Conservation (phyloP, 2,113 vertebrate species). For the Sakesphorus luctuosus region DNA sequence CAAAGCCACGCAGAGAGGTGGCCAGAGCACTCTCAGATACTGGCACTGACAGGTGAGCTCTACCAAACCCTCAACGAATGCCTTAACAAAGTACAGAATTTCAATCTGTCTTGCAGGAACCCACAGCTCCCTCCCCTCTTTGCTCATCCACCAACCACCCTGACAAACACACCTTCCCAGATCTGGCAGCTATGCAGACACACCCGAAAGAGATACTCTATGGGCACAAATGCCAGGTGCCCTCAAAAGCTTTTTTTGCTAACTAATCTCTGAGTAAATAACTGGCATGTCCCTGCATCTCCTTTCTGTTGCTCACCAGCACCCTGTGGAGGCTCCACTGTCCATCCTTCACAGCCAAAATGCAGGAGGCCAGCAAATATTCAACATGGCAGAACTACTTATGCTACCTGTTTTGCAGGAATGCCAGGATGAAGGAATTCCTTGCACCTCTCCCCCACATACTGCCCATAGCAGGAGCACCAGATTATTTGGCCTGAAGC, state of each 20-base stretch:
- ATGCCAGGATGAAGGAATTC: background rate
- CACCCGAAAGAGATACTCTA: background rate
- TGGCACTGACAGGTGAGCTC: background rate
- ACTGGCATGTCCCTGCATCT: background rate
- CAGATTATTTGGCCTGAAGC: background rate
- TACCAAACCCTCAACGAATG: background rate
- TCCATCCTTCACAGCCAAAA: background rate
- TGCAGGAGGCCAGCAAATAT: background rate
- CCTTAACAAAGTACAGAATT: background rate
- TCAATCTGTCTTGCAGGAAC: background rate
- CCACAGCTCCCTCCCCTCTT: background rate
- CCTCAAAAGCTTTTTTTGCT: background rate
- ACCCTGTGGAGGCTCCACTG: background rate
- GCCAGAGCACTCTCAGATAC: background rate
- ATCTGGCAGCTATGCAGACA: background rate
- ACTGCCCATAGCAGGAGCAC: background rate
- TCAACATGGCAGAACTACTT: background rate
- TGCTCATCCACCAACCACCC: background rate
- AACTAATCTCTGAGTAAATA: background rate
- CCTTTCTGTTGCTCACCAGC: background rate
- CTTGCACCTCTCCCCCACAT: background rate
- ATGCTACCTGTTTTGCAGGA: background rate
- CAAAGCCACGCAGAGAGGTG: background rate
- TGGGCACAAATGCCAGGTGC: background rate
- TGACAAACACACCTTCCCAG: background rate